Conservation (phyloP, 2,797 vertebrate genomes). For the Coregonus ussuriensis region DNA sequence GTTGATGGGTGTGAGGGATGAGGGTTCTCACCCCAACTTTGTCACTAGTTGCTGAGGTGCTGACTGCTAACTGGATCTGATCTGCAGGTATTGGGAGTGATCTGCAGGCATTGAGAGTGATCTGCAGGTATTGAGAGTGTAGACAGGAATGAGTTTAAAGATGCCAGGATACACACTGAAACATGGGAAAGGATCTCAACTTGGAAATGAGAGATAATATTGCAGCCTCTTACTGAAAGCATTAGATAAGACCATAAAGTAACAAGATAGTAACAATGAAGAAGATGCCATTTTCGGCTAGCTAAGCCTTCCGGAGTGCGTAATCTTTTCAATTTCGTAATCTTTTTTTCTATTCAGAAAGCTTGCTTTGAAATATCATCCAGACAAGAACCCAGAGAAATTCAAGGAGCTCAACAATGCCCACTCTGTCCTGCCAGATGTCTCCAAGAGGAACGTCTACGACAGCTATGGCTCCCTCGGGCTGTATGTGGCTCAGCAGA, state of each 20-base stretch:
- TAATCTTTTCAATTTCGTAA: not conserved
- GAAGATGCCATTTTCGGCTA: not conserved
- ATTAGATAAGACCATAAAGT: not conserved
- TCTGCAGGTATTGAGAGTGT: not conserved
- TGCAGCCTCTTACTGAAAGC: not conserved
- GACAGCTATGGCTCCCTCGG: constrained; percentile 87
- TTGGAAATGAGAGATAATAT: not conserved
- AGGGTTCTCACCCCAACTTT: not conserved
- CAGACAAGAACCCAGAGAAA: constrained; percentile 88
- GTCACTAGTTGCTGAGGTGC: not conserved
- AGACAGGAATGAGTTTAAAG: not conserved
- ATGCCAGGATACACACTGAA: no score
- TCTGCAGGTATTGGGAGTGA: not conserved
- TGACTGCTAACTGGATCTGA: not conserved
- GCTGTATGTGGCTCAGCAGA: constrained; percentile 88
- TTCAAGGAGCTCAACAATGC: constrained; percentile 90
- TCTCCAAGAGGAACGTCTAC: constrained; percentile 85
- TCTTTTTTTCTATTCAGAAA: constrained; percentile 72
- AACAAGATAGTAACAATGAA: not conserved
- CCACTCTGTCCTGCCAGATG: constrained; percentile 79
- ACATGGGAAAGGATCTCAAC: not conserved
- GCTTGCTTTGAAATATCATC: constrained; percentile 85
- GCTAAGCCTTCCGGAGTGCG: not conserved
- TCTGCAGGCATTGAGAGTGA: no score
- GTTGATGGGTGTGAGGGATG: not conserved